Percentiles rank a stretch among this genome's conserved stretches.
These are phyloP conservation scores for Rhagonycha lutea DNA, from an alignment of 2,888 invertebrate genomes.

Conservation along the genomic window DNA sequence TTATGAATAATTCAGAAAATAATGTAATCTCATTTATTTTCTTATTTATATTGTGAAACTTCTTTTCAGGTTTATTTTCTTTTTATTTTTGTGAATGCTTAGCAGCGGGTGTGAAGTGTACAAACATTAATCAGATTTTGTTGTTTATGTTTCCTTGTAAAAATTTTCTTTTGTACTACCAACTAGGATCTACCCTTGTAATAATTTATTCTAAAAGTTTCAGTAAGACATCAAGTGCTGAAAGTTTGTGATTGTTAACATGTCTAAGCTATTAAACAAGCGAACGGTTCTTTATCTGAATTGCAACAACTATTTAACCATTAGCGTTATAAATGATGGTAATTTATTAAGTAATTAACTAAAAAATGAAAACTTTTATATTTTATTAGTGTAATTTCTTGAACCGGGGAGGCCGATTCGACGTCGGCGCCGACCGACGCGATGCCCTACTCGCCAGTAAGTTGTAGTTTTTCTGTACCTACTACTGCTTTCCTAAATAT, in stretches of 20 bases:
- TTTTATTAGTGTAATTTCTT: too few relatives aligned
- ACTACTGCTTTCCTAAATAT: background rate
- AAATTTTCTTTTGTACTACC: constrained; percentile 23
- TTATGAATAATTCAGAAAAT: background rate
- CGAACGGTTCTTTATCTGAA: background rate
- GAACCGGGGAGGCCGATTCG: background rate
- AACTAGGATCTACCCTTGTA: constrained; percentile 20
- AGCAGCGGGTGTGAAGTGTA: constrained; percentile 7
- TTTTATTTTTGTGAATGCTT: constrained; percentile 8
- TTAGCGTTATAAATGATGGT: background rate
- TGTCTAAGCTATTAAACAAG: constrained; percentile 17
- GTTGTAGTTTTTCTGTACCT: too few relatives aligned
- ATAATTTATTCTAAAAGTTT: constrained; percentile 27
- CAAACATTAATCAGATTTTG: constrained; percentile 16
- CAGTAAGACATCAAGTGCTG: constrained; percentile 13
- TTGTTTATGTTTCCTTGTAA: constrained; percentile 25
- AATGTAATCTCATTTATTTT: background rate
- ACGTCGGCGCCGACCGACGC: background rate
- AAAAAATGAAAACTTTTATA: too few relatives aligned
- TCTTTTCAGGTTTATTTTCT: constrained; percentile 5
- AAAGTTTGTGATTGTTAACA: constrained; percentile 23
- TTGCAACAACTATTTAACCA: background rate
- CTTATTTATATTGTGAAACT: background rate
- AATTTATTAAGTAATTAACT: background rate
- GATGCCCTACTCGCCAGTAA: too few relatives aligned